Percentiles rank a stretch among this genome's conserved stretches.
phyloP scores from a whole-genome alignment of 2,797 vertebrate species.

The Sebastes diploproa region DNA sequence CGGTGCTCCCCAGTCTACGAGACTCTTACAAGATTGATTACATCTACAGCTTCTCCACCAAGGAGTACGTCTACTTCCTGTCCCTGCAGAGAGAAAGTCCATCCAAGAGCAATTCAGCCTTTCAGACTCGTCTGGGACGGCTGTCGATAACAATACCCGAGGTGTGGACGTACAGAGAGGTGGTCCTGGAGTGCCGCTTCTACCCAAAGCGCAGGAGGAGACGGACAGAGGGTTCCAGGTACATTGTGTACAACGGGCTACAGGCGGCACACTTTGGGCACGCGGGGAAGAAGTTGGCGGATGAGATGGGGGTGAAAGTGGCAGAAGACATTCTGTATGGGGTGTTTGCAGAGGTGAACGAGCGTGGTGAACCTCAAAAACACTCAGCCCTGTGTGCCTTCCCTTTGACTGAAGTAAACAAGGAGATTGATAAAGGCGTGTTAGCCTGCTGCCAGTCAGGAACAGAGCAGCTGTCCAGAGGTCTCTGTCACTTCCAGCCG shows the following conservation, averaged over 20 bases:
- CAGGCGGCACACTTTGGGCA: conserved; percentile 86
- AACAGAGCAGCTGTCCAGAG: conserved; percentile 77
- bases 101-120: background rate
- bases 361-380: conserved; percentile 41
- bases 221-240: conserved; percentile 17
- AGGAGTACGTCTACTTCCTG: conserved; percentile 88
- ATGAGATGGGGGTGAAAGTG: conserved; percentile 75
- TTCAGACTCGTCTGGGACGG: conserved; percentile 88
- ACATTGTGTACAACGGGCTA: conserved; percentile 87
- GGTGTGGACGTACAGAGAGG: conserved; percentile 88
- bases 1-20: conserved; percentile 82
- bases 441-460: conserved; percentile 79
- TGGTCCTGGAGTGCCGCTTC: conserved; percentile 87
- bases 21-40: conserved; percentile 88
- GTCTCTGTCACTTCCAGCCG: conserved; percentile 87
- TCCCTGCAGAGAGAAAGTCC: conserved; percentile 85
- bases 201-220: conserved; percentile 83
- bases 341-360: conserved; percentile 82
- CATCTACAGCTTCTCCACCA: conserved; percentile 85
- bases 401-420: conserved; percentile 80
- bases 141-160: conserved; percentile 77
- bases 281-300: conserved; percentile 80
- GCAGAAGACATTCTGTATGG: conserved; percentile 87
- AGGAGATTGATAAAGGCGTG: conserved; percentile 84
- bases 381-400: conserved; percentile 91